These are phyloP conservation scores for Ochotona curzoniae DNA, from an alignment of 2,113 vertebrate species.

Conservation along the genomic window DNA sequence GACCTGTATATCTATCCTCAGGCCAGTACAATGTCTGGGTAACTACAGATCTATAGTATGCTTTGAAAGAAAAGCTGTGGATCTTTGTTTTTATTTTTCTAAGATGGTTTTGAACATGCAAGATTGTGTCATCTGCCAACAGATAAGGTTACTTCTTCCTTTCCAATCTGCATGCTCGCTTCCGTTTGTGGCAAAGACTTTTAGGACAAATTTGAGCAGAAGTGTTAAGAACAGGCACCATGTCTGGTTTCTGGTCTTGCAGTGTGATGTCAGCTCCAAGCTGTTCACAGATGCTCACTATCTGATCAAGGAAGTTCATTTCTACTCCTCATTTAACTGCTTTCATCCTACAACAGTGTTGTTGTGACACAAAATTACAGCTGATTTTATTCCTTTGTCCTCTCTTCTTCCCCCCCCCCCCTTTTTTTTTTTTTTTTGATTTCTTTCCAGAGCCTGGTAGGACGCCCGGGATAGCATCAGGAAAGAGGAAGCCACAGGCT, in stretches of 20 bases:
- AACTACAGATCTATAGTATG: neutral
- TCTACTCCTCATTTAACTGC: slow-evolving; percentile 6
- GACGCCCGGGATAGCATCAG: slow-evolving; percentile 78
- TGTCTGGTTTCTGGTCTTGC: neutral
- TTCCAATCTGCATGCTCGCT: neutral
- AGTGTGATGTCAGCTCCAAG: neutral
- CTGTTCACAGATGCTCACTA: neutral
- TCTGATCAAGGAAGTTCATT: neutral
- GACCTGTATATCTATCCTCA: neutral
- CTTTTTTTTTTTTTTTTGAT: slow-evolving; percentile 75
- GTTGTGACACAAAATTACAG: slow-evolving; percentile 44
- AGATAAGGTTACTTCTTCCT: neutral
- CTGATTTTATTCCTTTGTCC: slow-evolving; percentile 18
- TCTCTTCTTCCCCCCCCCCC: neutral
- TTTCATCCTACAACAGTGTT: slow-evolving; percentile 30
- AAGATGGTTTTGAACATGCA: neutral
- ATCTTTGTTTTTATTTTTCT: neutral
- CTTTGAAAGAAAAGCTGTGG: slow-evolving; percentile 10
- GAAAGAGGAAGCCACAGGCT: slow-evolving; percentile 84
- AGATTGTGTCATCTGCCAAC: neutral
- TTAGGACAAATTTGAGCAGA: neutral
- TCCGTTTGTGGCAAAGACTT: no score
- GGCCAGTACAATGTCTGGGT: neutral
- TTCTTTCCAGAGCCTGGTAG: slow-evolving; percentile 77
- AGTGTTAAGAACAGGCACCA: neutral